Conservation (phyloP, 2,113 vertebrate species). For the Macquaria australasica region DNA sequence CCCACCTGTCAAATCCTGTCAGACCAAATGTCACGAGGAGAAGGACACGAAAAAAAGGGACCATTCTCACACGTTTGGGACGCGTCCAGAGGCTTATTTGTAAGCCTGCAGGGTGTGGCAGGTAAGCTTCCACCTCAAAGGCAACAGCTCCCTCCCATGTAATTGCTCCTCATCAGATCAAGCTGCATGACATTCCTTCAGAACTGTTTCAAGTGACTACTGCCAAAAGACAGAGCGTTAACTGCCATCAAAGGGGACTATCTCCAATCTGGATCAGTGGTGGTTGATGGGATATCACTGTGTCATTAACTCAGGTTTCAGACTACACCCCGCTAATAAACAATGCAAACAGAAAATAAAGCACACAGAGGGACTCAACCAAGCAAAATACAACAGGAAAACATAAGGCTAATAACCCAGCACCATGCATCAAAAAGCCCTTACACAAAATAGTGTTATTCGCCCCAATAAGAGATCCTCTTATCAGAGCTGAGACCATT, state of each 20-base stretch:
- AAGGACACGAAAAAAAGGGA: conserved; percentile 34
- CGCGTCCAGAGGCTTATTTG: conserved; percentile 69
- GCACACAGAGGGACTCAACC: background rate
- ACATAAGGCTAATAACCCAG: background rate
- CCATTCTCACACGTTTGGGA: conserved; percentile 60
- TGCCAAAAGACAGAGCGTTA: conserved; percentile 54
- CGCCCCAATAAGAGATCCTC: conserved; percentile 28
- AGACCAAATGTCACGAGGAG: conserved; percentile 42
- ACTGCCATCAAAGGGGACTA: conserved; percentile 65
- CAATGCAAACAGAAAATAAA: conserved; percentile 17
- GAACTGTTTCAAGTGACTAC: conserved; percentile 61
- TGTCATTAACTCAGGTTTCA: conserved; percentile 40
- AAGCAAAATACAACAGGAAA: conserved; percentile 19
- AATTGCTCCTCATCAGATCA: conserved; percentile 74
- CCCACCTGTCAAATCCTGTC: conserved; percentile 58
- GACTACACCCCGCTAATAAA: conserved; percentile 46
- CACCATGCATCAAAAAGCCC: conserved; percentile 19
- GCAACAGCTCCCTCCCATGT: conserved; percentile 68
- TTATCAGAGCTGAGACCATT: conserved; percentile 47
- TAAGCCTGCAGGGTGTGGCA: conserved; percentile 70
- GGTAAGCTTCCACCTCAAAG: conserved; percentile 72
- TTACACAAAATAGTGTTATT: conserved; percentile 30
- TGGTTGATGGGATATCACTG: conserved; percentile 36
- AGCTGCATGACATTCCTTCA: conserved; percentile 73
- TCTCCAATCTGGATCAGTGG: conserved; percentile 48